These are phyloP conservation scores for Xenotilapia caudafasciata DNA, from an alignment of 2,113 vertebrate species.

Conservation along the genomic window DNA sequence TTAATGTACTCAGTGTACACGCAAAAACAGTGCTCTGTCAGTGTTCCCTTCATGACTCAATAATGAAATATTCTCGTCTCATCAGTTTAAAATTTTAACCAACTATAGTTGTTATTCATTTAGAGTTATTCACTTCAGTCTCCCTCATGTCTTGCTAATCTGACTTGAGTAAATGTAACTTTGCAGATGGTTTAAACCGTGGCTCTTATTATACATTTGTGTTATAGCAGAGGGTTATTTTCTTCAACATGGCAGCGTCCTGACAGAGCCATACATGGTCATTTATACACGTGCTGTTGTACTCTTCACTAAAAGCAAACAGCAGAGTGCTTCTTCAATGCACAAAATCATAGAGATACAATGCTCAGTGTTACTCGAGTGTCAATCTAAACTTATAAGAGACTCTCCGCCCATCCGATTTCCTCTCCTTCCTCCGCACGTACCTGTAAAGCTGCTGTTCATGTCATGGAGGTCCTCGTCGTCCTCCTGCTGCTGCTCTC, in stretches of 20 bases:
- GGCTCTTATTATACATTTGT: neutral
- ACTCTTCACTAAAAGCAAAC: neutral
- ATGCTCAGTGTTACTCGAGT: neutral
- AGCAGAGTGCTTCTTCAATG: neutral
- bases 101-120: neutral
- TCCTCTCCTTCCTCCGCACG: neutral
- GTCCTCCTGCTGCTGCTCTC: constrained; percentile 85
- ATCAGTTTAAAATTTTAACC: neutral
- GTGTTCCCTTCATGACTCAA: neutral
- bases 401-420: neutral
- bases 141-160: neutral
- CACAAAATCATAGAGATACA: neutral
- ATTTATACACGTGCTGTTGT: neutral
- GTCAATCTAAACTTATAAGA: neutral
- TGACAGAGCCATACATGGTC: neutral
- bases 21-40: neutral
- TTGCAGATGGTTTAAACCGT: neutral
- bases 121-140: neutral
- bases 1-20: neutral
- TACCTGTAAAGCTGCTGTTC: constrained; percentile 99
- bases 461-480: constrained; percentile 97
- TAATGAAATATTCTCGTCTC: accelerated
- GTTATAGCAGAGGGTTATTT: neutral
- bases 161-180: neutral
- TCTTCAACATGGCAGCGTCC: neutral